A percentile compares a stretch with the other conserved stretches of the same genome.
Evolutionary conservation across 2,113 vertebrate species (phyloP).

Genomic region (Etheostoma cragini): DNA sequence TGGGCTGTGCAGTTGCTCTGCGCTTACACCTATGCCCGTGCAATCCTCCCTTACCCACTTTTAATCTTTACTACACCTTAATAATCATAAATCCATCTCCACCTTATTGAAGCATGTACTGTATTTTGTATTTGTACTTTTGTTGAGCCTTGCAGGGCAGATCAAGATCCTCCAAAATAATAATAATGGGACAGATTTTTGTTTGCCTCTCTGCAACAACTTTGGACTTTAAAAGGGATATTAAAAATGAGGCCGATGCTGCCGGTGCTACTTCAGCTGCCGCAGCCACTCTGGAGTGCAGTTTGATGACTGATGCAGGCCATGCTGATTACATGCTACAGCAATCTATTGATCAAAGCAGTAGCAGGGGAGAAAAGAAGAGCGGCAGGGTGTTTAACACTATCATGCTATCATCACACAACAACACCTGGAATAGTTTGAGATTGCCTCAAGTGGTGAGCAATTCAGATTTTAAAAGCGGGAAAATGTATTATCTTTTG

Average conservation of each 20-base stretch:
- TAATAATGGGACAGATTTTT: conserved; percentile 57
- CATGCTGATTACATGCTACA: conserved; percentile 76
- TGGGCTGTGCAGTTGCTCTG: conserved; percentile 43
- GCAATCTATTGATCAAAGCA: conserved; percentile 76
- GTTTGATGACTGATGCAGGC: conserved; percentile 64
- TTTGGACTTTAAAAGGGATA: conserved; percentile 69
- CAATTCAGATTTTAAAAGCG: conserved; percentile 38
- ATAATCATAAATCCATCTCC: conserved; percentile 58
- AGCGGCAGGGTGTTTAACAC: conserved; percentile 53
- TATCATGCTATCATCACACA: conserved; percentile 51
- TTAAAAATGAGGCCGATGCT: conserved; percentile 64
- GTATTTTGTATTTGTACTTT: conserved; percentile 5
- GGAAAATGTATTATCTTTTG: conserved; percentile 15
- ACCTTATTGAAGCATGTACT: conserved; percentile 17
- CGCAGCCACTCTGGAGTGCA: conserved; percentile 44
- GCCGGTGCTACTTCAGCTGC: conserved; percentile 42
- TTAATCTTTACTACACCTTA: conserved; percentile 42
- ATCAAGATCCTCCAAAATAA: conserved; percentile 63
- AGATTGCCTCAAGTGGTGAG: conserved; percentile 27
- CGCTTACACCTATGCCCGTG: conserved; percentile 46
- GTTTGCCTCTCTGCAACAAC: conserved; percentile 57
- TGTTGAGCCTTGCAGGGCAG: conserved; percentile 35
- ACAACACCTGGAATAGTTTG: conserved; percentile 33
- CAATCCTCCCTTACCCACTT: conserved; percentile 46
- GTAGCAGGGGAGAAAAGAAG: conserved; percentile 35